Percentiles rank a stretch among this genome's conserved stretches.
Evolutionary conservation across 2,113 vertebrate species (phyloP).

Genomic region (Accipiter virgatus): DNA sequence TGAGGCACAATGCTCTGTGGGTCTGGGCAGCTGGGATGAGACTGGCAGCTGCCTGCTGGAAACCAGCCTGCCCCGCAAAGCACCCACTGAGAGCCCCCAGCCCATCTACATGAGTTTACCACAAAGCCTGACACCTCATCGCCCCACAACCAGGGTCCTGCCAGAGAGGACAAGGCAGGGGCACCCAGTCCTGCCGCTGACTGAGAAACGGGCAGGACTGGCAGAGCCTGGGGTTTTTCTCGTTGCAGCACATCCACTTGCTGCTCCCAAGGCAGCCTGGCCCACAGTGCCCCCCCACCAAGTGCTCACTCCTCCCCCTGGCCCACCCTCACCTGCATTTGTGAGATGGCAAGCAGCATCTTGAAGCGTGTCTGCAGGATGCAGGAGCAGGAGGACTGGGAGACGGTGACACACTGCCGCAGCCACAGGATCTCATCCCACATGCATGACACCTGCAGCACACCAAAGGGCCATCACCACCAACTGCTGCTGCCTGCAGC

Average conservation of each 20-base stretch:
- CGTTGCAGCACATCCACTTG: accelerated
- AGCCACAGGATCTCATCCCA: slow-evolving; percentile 91
- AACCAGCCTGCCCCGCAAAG: not conserved
- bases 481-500: not conserved
- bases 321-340: slow-evolving; percentile 80
- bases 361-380: slow-evolving; percentile 88
- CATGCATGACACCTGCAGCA: slow-evolving; percentile 82
- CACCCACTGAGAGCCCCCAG: not conserved
- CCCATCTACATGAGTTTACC: not conserved
- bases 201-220: accelerated
- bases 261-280: not conserved
- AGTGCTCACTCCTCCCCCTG: accelerated
- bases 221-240: not conserved
- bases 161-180: not conserved
- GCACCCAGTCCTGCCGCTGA: not conserved
- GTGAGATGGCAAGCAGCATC: slow-evolving; percentile 85
- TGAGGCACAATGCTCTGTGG: not conserved
- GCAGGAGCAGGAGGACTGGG: slow-evolving; percentile 86
- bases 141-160: accelerated
- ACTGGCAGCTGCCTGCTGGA: not conserved
- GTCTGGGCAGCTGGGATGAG: not conserved
- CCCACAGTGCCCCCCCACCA: not conserved
- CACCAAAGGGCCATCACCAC: not conserved
- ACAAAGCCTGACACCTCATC: accelerated
- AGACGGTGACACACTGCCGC: slow-evolving; percentile 82